Conservation (phyloP, 2,113 vertebrate genomes). For the Pithys albifrons region DNA sequence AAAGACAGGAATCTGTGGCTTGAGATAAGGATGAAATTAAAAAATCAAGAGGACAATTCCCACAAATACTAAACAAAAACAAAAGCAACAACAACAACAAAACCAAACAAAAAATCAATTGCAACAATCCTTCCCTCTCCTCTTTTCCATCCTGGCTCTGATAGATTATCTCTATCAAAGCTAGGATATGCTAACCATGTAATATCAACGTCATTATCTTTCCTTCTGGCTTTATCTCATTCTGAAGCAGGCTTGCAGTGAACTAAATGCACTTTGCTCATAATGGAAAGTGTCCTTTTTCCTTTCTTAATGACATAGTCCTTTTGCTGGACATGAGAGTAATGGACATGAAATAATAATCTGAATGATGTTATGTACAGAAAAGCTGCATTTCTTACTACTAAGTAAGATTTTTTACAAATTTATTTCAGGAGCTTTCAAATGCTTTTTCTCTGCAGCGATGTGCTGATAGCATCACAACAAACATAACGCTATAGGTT, state of each 20-base stretch:
- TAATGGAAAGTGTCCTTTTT: neutral
- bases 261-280: neutral
- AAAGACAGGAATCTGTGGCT: neutral
- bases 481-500: neutral
- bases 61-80: neutral
- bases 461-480: neutral
- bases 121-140: neutral
- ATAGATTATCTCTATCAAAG: neutral
- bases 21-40: conserved; percentile 22
- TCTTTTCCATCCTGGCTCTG: neutral
- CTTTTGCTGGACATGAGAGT: conserved; percentile 13
- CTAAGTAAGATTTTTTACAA: neutral
- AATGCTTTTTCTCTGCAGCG: neutral
- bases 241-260: neutral
- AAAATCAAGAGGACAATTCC: neutral
- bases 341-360: conserved; percentile 3
- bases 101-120: neutral
- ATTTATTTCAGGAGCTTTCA: neutral
- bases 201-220: neutral
- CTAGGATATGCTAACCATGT: neutral
- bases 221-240: neutral
- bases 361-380: neutral
- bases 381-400: neutral
- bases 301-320: neutral
- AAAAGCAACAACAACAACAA: neutral